Evolutionary conservation across 2,113 vertebrate species (phyloP).

Genomic region (Lucifuga dentata): DNA sequence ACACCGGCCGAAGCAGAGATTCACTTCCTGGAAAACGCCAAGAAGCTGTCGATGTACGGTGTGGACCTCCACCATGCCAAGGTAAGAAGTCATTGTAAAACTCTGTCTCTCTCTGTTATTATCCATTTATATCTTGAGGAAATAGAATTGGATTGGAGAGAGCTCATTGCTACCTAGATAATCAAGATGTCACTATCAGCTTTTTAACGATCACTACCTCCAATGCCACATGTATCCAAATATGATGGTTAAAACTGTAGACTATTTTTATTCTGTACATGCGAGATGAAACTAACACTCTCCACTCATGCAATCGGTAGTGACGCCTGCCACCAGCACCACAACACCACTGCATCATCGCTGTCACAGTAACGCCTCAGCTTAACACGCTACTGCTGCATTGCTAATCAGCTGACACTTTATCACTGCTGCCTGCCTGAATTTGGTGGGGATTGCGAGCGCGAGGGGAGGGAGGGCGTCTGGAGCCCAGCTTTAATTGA

Average conservation of each 20-base stretch:
- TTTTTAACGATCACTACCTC: too few relatives aligned
- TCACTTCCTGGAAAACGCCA: constrained; percentile 97
- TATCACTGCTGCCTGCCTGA: constrained; percentile 37
- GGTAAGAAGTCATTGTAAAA: constrained; percentile 85
- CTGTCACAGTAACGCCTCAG: constrained; percentile 52
- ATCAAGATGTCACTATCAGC: too few relatives aligned
- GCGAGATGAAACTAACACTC: constrained; percentile 15
- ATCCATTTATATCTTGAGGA: too few relatives aligned
- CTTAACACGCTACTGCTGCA: constrained; percentile 51
- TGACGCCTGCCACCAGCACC: constrained; percentile 47
- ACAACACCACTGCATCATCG: constrained; percentile 59
- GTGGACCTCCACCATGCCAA: constrained; percentile 98
- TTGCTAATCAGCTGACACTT: constrained; percentile 47
- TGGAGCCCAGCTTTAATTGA: constrained; percentile 49
- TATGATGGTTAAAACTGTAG: too few relatives aligned
- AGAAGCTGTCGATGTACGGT: constrained; percentile 98
- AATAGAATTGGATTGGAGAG: too few relatives aligned
- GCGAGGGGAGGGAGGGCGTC: neutral
- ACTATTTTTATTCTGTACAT: constrained; percentile 8
- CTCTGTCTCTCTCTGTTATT: too few relatives aligned
- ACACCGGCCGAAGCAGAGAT: constrained; percentile 96
- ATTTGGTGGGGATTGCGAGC: neutral
- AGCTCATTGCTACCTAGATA: too few relatives aligned
- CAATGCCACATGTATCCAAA: too few relatives aligned
- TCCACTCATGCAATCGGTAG: constrained; percentile 43